Conservation (phyloP, 2,888 invertebrate species). For the Drosophila peninsularis region DNA sequence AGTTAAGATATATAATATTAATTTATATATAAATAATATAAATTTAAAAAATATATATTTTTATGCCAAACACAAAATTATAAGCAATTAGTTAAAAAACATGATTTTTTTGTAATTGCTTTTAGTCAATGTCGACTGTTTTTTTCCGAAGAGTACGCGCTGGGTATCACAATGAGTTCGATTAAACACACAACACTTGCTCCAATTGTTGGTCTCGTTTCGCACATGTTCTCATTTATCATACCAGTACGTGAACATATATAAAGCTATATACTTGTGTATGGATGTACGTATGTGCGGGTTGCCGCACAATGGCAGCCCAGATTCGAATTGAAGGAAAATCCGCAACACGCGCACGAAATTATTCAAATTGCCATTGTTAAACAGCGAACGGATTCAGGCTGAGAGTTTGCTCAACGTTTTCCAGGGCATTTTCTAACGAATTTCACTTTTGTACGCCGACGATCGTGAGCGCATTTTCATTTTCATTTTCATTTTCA, state of each 20-base stretch:
- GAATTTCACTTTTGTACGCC: constrained; percentile 69
- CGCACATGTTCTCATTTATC: constrained; percentile 61
- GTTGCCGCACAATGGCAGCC: constrained; percentile 64
- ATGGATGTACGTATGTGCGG: constrained; percentile 6
- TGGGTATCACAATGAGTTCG: constrained; percentile 43
- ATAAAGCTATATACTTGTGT: neutral
- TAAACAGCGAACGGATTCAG: constrained; percentile 44
- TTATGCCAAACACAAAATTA: too few relatives aligned
- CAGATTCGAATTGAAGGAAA: constrained; percentile 47
- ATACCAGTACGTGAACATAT: constrained; percentile 11
- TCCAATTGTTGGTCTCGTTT: constrained; percentile 20
- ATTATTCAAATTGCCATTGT: constrained; percentile 81
- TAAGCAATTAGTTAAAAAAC: too few relatives aligned
- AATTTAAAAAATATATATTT: too few relatives aligned
- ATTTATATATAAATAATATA: too few relatives aligned
- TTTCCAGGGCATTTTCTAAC: constrained; percentile 52
- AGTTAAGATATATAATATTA: too few relatives aligned
- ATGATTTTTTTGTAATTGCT: neutral
- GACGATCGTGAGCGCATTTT: constrained; percentile 68
- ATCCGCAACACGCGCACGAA: constrained; percentile 64
- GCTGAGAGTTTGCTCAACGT: constrained; percentile 32
- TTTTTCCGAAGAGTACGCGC: constrained; percentile 23
- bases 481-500: constrained; percentile 51
- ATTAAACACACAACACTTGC: constrained; percentile 16
- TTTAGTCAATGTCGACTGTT: constrained; percentile 15